Evolutionary conservation across 2,888 invertebrate genomes (phyloP), one percentile per base, ranked within the genome.

Genomic region (Torymus texanus): DNA sequence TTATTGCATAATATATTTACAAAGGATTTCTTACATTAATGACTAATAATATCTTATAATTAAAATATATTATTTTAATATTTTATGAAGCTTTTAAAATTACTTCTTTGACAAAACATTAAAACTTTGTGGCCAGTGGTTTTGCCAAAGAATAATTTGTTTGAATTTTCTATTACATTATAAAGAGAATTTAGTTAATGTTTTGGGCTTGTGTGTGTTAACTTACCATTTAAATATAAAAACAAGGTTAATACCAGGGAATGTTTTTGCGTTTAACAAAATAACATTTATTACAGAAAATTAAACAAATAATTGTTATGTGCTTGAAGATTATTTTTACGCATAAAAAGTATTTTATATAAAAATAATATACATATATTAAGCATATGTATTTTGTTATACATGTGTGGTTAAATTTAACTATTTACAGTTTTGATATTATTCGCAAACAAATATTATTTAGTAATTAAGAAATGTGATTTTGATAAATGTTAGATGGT

Each of bases 1-100:
- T 56, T 41, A 41, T 41, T 41, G 41, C 41, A 13, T 56, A 53
- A 56, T 55, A 21, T 61, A 53, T 61, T 41, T 41, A 24, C 50
- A 58, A 16, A 55, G 59, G 61, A 76, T 56, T 50, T 21, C 53
- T 76, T 75, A 63, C 65, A 29, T 59, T 56, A 61, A 11, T 81
- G 58, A 82, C 74, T 72, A 83, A 80, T 58, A 59, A 16, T 63
- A 21, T 79, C 83, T 76, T 68, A 53, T 41, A 29, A 68, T 68
- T 56, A 72, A 10, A 59, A 16, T 41, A 11, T 24, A 24, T 21
- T 24, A 77, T 58, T 41, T 41, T 41, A 70, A 67, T 51, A 53
- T 51, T 75, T 53, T 63, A 18, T 68, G 51, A 11, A 14, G 24
- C 41, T 62, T 18, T 63, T 65, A 53, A 41, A 74, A 63, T 55